A percentile compares a stretch with the other conserved stretches of the same genome.
These are phyloP conservation scores for Bimastos eiseni DNA, from an alignment of 2,888 invertebrate species.

Conservation along the genomic window DNA sequence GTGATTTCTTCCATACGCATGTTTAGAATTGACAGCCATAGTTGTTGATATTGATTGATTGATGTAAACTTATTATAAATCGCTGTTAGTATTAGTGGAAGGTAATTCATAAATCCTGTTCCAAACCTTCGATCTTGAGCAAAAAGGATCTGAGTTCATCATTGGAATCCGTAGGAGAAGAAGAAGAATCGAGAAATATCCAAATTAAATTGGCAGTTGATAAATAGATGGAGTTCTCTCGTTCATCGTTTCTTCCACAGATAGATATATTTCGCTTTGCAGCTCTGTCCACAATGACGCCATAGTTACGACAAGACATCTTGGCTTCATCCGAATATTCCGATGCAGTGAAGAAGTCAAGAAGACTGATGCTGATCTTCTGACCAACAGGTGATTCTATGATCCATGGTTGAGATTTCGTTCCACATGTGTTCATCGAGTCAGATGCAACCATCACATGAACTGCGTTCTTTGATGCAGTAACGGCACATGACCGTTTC, in stretches of 20 bases:
- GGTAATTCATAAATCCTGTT: neutral
- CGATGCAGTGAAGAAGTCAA: conserved; percentile 7
- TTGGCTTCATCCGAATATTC: neutral
- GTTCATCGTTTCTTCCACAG: neutral
- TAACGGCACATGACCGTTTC: neutral
- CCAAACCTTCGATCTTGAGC: neutral
- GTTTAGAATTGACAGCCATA: too few species aligned
- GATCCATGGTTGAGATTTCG: conserved; percentile 15
- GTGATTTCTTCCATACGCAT: too few species aligned
- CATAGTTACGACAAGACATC: neutral
- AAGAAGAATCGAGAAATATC: neutral
- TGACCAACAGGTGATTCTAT: conserved; percentile 23
- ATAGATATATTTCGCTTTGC: neutral
- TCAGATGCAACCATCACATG: neutral
- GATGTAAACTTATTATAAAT: too few species aligned
- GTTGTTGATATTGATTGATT: too few species aligned
- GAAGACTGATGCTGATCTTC: conserved; percentile 19
- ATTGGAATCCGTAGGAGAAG: neutral
- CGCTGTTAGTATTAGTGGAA: too few species aligned
- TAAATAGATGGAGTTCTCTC: neutral
- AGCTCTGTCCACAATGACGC: neutral
- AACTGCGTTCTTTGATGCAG: neutral
- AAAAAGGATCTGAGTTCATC: neutral
- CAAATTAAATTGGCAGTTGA: neutral
- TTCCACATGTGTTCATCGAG: neutral